Evolutionary conservation across 1,140 invertebrate genomes (phyloP).

Genomic region (Schlechtendalia chinensis): DNA sequence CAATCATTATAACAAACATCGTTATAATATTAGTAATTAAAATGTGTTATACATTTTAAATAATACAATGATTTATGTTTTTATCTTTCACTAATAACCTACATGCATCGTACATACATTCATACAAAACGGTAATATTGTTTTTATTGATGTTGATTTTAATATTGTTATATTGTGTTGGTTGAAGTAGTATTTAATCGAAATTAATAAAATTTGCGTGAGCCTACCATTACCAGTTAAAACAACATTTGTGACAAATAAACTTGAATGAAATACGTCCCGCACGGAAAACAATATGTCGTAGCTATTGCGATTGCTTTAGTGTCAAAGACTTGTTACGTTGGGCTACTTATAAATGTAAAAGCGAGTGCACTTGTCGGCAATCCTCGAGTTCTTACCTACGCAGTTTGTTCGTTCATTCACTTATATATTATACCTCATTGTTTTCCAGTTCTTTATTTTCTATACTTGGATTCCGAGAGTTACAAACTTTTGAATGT

Average conservation of each 20-base stretch:
- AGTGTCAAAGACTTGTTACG: neutral
- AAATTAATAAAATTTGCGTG: neutral
- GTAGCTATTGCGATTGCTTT: neutral
- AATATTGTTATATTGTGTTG: too few relatives aligned
- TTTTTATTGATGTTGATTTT: too few relatives aligned
- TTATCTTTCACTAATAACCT: too few relatives aligned
- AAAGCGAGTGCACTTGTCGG: slow-evolving; percentile 11
- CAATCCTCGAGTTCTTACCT: slow-evolving; percentile 1
- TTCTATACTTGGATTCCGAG: neutral
- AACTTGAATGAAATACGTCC: neutral
- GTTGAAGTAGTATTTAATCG: too few relatives aligned
- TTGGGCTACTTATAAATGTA: neutral
- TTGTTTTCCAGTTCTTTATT: slow-evolving; percentile 20
- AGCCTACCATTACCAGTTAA: neutral
- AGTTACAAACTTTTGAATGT: slow-evolving; percentile 3
- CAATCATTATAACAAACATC: too few relatives aligned
- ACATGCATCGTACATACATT: too few relatives aligned
- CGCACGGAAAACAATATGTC: neutral
- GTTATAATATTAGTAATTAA: too few relatives aligned
- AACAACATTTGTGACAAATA: neutral
- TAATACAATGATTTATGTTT: too few relatives aligned
- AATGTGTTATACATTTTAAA: too few relatives aligned
- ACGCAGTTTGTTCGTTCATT: neutral
- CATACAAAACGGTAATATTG: too few relatives aligned
- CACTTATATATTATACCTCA: slow-evolving; percentile 5